phyloP scores from a whole-genome alignment of 2,113 vertebrate genomes.

The Crotalus viridis region DNA sequence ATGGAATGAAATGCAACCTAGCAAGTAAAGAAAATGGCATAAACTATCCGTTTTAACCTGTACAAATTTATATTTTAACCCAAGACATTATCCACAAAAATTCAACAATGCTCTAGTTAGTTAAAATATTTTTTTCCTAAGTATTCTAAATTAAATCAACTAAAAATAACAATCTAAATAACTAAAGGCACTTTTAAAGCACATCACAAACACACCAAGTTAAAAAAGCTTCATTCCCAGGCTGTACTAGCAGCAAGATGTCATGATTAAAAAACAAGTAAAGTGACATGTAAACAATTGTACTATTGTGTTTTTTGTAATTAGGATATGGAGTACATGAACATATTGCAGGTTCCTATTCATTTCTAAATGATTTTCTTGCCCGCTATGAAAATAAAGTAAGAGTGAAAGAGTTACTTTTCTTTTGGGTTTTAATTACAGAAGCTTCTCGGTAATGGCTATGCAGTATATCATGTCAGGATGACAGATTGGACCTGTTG shows the following conservation, averaged over 20 bases:
- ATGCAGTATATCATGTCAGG: background rate
- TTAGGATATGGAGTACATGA: conserved; percentile 15
- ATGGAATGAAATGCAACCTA: background rate
- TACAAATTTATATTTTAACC: background rate
- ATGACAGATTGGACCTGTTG: background rate
- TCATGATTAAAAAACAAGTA: conserved; percentile 55
- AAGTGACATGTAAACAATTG: conserved; percentile 31
- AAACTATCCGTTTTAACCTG: background rate
- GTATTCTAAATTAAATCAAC: background rate
- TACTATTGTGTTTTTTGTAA: conserved; percentile 38
- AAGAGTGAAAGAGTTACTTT: background rate
- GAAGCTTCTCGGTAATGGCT: background rate
- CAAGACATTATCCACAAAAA: background rate
- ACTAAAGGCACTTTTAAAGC: background rate
- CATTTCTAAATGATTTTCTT: background rate
- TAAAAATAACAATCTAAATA: background rate
- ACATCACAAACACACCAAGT: background rate
- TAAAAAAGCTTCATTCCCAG: background rate
- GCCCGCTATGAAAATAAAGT: background rate
- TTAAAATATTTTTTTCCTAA: background rate
- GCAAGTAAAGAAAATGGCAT: background rate
- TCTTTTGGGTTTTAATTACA: background rate
- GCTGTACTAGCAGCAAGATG: background rate
- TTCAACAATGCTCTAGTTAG: background rate
- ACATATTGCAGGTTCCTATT: background rate